Base-by-base conservation (phyloP, 2,797 vertebrate genomes). In the Sebastes kiyomatsui region DNA sequence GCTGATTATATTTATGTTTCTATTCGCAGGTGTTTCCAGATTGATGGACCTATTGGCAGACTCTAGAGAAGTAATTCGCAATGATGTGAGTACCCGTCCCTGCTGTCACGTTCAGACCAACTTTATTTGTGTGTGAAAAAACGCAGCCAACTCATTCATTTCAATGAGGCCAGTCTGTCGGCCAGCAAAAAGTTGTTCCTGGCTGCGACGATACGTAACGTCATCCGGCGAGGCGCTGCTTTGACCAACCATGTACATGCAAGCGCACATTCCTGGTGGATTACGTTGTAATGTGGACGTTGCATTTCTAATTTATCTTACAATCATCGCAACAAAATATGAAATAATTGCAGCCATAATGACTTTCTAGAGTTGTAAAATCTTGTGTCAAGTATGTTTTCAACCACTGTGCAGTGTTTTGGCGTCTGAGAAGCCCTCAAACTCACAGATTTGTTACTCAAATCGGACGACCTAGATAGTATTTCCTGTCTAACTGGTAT, bases 61-160 rank as follows among this genome's bases (percentile, higher is more conserved):
- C 90, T 99, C 99, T 3, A 97, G 99, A 94, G 99, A 99, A 93
- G 98, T 99, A 1, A 99, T 99, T 88, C 96, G 99, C 52, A 99
- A 99, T 77, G 99, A 99, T 87, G 99, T 99, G 87, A 97, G 98
- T 95, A 28, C 27, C 30, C 32, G 23, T 32, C 4, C 30, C 20
- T 14, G 12, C 7, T 56, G 7, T 7, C 5, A 20, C 9, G 2
- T 68, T 60, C 11, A 70, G 33, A 20, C 32, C 25, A 0, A 35
- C 23, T 61, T 35, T 9, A 30, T 38, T 12, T 60, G 62, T 18
- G 7, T 60, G 72, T 67, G 13, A 23, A 28, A 58, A 52, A 73
- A 23, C 1, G 2, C 38, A 28, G 28, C 11, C 14, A 20, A 9
- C 8, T 27, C 42, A 22, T 42, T 56, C 3, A 62, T 77, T 38